These are phyloP conservation scores for Bruchidius siliquastri DNA, from an alignment of 2,888 invertebrate species.

Conservation along the genomic window DNA sequence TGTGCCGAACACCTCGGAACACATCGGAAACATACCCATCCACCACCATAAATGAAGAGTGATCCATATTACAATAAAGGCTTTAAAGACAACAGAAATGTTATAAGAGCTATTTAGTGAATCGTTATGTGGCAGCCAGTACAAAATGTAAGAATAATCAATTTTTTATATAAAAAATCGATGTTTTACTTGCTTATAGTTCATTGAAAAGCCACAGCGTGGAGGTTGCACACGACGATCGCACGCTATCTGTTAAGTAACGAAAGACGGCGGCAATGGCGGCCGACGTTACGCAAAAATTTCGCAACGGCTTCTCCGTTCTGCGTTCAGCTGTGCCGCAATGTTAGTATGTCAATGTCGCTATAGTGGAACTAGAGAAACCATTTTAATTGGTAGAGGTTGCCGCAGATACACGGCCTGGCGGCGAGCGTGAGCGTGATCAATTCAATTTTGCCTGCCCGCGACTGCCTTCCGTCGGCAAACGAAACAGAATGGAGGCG, in stretches of 20 bases:
- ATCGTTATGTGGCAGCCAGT: no score
- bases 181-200: no score
- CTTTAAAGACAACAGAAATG: no score
- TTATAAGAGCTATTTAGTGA: no score
- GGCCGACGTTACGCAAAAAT: constrained; percentile 13
- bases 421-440: neutral
- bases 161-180: no score
- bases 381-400: constrained; percentile 16
- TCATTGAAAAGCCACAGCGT: no score
- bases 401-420: constrained; percentile 8
- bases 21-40: no score
- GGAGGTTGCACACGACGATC: no score
- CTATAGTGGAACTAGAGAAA: constrained; percentile 20
- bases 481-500: neutral
- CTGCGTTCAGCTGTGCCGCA: constrained; percentile 16
- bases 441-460: neutral
- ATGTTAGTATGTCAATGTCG: constrained; percentile 36
- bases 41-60: no score
- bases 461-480: neutral
- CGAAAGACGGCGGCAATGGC: neutral
- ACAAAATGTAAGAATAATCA: no score
- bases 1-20: no score
- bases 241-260: neutral
- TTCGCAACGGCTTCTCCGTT: constrained; percentile 10
- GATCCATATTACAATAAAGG: no score